Conservation (phyloP, 2,797 vertebrate species). For the Chrysolophus pictus region DNA sequence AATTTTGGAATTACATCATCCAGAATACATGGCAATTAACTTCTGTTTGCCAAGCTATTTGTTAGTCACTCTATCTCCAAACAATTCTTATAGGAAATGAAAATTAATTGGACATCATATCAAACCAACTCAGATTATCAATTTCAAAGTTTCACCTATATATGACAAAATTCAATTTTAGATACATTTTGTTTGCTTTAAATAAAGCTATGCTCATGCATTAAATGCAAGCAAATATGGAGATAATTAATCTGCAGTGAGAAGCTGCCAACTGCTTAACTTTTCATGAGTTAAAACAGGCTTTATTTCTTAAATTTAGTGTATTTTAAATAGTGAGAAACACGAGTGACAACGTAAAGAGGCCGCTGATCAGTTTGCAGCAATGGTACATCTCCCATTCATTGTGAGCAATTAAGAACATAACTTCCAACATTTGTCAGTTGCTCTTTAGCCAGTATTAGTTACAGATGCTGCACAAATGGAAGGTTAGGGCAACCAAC, state of each 20-base stretch:
- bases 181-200: neutral
- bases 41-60: slow-evolving; percentile 7
- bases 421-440: slow-evolving; percentile 15
- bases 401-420: neutral
- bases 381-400: neutral
- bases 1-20: neutral
- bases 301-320: slow-evolving; percentile 32
- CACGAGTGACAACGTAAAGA: neutral
- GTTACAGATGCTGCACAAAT: neutral
- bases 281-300: slow-evolving; percentile 7
- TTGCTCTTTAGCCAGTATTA: slow-evolving; percentile 54
- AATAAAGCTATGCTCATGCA: neutral
- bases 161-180: neutral
- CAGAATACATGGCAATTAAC: slow-evolving; percentile 7
- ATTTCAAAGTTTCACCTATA: neutral
- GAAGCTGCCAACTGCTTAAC: neutral
- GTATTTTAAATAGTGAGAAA: slow-evolving; percentile 54
- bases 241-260: slow-evolving; percentile 10
- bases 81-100: neutral
- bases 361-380: slow-evolving; percentile 54
- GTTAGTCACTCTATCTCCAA: neutral
- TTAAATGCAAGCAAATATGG: neutral
- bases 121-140: neutral
- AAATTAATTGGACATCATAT: slow-evolving; percentile 26
- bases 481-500: slow-evolving; percentile 20